A percentile compares a stretch with the other conserved stretches of the same genome.
Evolutionary conservation across 2,113 vertebrate genomes (phyloP).

Genomic region (Chrysochloris asiatica): DNA sequence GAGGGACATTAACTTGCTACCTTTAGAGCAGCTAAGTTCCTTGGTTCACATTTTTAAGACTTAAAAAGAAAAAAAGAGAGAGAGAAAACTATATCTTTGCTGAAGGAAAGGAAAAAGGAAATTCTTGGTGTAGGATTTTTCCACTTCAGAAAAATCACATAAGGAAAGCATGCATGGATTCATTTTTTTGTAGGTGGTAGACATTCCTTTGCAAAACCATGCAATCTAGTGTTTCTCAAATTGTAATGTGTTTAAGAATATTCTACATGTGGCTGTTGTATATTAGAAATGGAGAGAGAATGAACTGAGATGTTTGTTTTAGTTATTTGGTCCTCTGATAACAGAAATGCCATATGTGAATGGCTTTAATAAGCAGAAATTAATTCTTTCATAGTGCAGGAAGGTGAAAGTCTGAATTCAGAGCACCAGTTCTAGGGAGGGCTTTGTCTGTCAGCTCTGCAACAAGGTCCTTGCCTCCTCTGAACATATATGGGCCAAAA

Average conservation of each 20-base stretch:
- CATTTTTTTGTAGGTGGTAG: not conserved
- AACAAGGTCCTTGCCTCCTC: too few species aligned
- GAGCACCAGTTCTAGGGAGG: too few species aligned
- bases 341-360: too few species aligned
- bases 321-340: too few species aligned
- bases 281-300: not conserved
- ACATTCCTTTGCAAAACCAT: not conserved
- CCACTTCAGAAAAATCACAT: not conserved
- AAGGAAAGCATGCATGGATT: not conserved
- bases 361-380: too few species aligned
- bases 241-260: not conserved
- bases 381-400: too few species aligned
- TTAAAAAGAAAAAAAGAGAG: not conserved
- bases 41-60: slow-evolving; percentile 7
- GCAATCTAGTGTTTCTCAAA: not conserved
- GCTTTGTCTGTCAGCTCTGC: too few species aligned
- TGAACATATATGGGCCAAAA: too few species aligned
- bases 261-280: not conserved
- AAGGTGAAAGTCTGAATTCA: too few species aligned
- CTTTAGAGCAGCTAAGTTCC: not conserved
- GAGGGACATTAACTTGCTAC: slow-evolving; percentile 28
- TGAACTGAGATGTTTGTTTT: not conserved
- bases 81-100: not conserved
- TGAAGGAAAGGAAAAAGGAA: not conserved
- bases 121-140: slow-evolving; percentile 13